Base-by-base conservation (phyloP, 2,113 vertebrate species). In the Anguilla japonica region DNA sequence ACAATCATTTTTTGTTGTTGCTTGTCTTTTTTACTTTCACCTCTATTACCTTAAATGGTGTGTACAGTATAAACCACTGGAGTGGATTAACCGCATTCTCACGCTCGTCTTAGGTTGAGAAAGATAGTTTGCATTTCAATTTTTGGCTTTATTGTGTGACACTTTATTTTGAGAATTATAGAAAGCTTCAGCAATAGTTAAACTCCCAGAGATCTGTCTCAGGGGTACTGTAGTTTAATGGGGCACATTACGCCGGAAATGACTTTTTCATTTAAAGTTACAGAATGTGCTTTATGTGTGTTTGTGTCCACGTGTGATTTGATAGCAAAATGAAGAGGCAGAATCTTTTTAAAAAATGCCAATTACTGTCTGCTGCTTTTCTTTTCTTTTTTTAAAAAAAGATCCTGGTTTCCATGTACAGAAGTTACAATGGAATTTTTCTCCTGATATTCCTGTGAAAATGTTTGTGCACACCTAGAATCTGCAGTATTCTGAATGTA, bases 1-100 rank as follows among this genome's bases (percentile, higher is more conserved):
- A 43, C 87, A 43, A 43, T 56, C 22, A 71, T 83, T 80, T 60
- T 87, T 34, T 46, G 57, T 60, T 8, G 5, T 41, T 15, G 2
- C 67, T 43, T 41, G 67, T 60, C 15, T 3, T 57, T 82, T 84
- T 57, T 50, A 60, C 9, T 83, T 43, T 81, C 88, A 89, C 89
- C 86, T 87, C 57, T 83, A 86, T 83, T 80, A 53, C 85, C 85
- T 87, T 91, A 86, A 86, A 41, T 82, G 46, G 83, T 63, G 41
- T 79, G 18, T 81, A 56, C 60, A 67, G 60, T 67, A 67, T 67
- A 60, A 15, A 67, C 60, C 60, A 67, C 60, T 67, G 60, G 60
- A 79, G 83, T 13, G 82, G 40, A 85, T n/a, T 82, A 56, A 29
- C 15, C 14, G 56, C 5, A 34, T 86, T 84, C 46, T 71, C 34